Evolutionary conservation across 2,113 vertebrate species (phyloP), one percentile per base, ranked within the genome.

Genomic region (Anhinga anhinga): DNA sequence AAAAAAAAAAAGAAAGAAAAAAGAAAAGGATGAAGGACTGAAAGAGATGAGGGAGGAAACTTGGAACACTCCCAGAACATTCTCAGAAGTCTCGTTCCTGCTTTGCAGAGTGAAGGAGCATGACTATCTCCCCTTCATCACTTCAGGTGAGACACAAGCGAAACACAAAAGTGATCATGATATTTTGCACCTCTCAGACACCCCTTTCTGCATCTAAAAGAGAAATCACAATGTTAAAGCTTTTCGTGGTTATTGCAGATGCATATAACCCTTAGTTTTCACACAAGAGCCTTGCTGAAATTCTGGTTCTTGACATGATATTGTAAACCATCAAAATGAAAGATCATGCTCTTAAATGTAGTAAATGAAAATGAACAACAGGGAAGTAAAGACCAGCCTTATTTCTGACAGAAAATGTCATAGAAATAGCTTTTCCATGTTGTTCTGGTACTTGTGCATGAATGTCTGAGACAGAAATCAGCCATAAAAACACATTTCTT

Each of bases 71-170:
- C 16, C 22, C 29, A 91, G 13, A 45, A 52, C 2, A 15, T 63
- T 38, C 40, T 77, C 44, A 69, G 34, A 52, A 81, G 21, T 34
- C 10, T 77, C 1, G 2, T 56, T 84, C 7, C 29, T 53, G 18
- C 16, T 87, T 82, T 49, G 5, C 34, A 58, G 16, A 17, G 18
- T 53, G 29, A 53, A 78, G 27, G 16, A 62, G 2, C 18, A 30
- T 29, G 67, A 38, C 13, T 61, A 27, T 25, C 6, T 2, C 3
- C 3, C 1, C 5, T 30, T 45, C 0, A 0, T 21, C n/a, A 67
- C 0, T 10, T 8, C 5, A 44, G 7, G 6, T 29, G 10, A 81
- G 34, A 70, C 23, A 66, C 9, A 58, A 66, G 5, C 10, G 15
- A 77, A 88, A 65, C 7, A 71, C 15, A 44, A 70, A 53, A 38